Evolutionary conservation across 2,888 invertebrate species (phyloP).

Genomic region (Aporophyla lueneburgensis): DNA sequence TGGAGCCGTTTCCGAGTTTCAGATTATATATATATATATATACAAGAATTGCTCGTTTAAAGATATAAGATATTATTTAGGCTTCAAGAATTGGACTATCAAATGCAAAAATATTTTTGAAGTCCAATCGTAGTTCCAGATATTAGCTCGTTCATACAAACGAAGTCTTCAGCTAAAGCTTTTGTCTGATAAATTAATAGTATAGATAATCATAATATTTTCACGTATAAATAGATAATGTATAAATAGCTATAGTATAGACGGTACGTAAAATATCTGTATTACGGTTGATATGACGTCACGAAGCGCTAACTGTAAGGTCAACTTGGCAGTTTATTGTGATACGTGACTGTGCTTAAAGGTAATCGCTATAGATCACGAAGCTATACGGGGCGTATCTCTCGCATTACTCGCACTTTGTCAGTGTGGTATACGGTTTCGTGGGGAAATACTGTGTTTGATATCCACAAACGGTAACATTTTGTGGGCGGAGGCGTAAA

Average conservation of each 20-base stretch:
- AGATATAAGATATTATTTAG: too few relatives aligned
- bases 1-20: too few relatives aligned
- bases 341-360: conserved; percentile 26
- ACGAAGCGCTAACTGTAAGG: conserved; percentile 34
- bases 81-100: too few relatives aligned
- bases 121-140: too few relatives aligned
- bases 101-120: too few relatives aligned
- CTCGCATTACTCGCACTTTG: conserved; percentile 16
- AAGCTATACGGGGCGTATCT: background rate
- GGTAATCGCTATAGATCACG: conserved; percentile 42
- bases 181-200: too few relatives aligned
- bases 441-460: conserved; percentile 2
- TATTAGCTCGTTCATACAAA: too few relatives aligned
- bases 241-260: background rate
- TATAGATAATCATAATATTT: too few relatives aligned
- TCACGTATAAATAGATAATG: too few relatives aligned
- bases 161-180: too few relatives aligned
- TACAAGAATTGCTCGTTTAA: too few relatives aligned
- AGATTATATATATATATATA: too few relatives aligned
- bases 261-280: conserved; percentile 10
- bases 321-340: conserved; percentile 31
- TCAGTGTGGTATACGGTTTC: conserved; percentile 20
- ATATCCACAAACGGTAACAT: background rate
- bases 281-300: conserved; percentile 23
- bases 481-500: conserved; percentile 15